Base-by-base conservation (phyloP, 1,140 invertebrate genomes). In the Cyclargus thomasi region DNA sequence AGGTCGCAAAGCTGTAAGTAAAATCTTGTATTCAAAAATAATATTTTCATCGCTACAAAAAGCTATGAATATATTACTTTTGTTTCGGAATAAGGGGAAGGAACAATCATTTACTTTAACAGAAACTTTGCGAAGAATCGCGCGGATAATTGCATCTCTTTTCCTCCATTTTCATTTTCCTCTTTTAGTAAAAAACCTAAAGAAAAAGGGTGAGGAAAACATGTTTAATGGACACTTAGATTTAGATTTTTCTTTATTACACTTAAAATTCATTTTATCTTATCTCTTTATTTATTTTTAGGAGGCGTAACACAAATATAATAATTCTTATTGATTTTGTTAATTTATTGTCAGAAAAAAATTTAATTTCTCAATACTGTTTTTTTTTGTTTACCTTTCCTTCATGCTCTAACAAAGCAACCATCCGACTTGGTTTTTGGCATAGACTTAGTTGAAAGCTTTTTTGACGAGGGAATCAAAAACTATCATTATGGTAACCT, bases 51-150 rank as follows among this genome's bases (percentile, higher is more conserved):
- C 17, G 55, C 20, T 18, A 59, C 17, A 20, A 59, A 59, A 59
- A 59, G 55, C 55, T 59, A 59, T 59, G 55, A 59, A 59, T 59
- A 59, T 59, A 59, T 59, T 59, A 59, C 55, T 59, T 59, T 59
- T 20, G 20, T 59, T 18, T 59, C 55, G 10, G 55, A 20, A 59
- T 59, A 20, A 59, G 55, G 55, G 18, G 55, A 59, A 20, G 20
- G 20, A 18, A 18, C 55, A 59, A 59, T 59, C 17, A 59, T 59
- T 20, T 18, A 59, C 55, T 20, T 59, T 59, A 59, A 59, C 20
- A 59, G 20, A 18, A 59, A 59, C 55, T 47, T 47, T 47, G 8
- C 39, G 14, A 47, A 11, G 39, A 47, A 47, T 47, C 39, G 39
- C 39, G 10, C 39, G 39, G 39, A 47, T 47, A 47, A 47, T 47